Evolutionary conservation across 1,140 invertebrate species (phyloP), one percentile per base, ranked within the genome.

Genomic region (Physella acuta): DNA sequence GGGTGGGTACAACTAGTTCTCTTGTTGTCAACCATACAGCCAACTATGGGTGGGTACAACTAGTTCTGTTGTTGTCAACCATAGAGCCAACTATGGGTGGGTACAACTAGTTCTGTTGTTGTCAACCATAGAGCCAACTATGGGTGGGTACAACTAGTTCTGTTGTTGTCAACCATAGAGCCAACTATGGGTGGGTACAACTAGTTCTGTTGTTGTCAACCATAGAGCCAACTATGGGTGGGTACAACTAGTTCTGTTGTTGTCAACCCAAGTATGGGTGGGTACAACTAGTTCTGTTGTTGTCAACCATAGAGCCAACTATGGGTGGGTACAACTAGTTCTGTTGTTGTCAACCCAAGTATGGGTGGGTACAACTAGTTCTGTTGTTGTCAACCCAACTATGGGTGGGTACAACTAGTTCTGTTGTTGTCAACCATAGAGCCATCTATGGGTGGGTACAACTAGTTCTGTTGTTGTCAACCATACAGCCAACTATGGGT

Each of bases 381-480:
- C n/a, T n/a, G n/a, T n/a, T n/a, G n/a, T n/a, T n/a, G n/a, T 76
- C 89, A 88, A 1, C 90, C 92, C 30, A 91, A 91, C 28, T 81
- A 78, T 70, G 85, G 83, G 82, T 86, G 71, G 72, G 68, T 77
- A n/a, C n/a, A n/a, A n/a, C n/a, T n/a, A n/a, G n/a, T n/a, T n/a
- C n/a, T n/a, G 87, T 99, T 20, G 85, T 99, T 2, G 91, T 91
- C 37, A 91, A 94, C 79, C 91, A 93, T 76, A 88, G 88, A 1
- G 90, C 92, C 30, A 91, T 91, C 28, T 81, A 78, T 70, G 85
- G 83, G 82, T 86, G 71, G 72, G 68, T 77, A n/a, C n/a, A n/a
- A n/a, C n/a, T n/a, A n/a, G n/a, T n/a, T n/a, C n/a, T n/a, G 87
- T 99, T 20, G 85, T 99, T 2, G 91, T 91, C 37, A 91, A 94